These are phyloP conservation scores for Camponotus fellah DNA, from an alignment of 2,888 invertebrate species.

Conservation along the genomic window DNA sequence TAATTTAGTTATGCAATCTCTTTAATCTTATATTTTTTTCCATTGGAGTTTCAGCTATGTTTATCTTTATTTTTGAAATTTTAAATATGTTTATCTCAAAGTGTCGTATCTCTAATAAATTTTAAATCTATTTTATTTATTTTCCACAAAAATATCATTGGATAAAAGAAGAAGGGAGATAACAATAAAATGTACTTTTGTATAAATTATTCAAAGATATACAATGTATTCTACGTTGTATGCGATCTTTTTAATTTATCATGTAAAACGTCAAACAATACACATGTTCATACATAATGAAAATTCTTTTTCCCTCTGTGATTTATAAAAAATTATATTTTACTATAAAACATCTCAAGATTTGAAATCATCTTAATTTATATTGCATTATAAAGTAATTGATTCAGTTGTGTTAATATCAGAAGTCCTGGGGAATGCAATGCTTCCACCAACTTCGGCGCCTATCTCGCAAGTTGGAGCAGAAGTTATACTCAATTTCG, in stretches of 20 bases:
- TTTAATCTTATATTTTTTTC: not conserved
- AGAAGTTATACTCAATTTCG: conserved; percentile 72
- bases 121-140: not conserved
- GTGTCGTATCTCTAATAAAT: not conserved
- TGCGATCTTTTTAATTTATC: not conserved
- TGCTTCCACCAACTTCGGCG: conserved; percentile 43
- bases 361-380: conserved; percentile 40
- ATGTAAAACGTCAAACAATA: not conserved
- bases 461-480: conserved; percentile 55
- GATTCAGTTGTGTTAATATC: conserved; percentile 53
- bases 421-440: conserved; percentile 51
- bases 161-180: too few species aligned
- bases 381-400: conserved; percentile 49
- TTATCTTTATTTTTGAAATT: not conserved
- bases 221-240: too few species aligned
- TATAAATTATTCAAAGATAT: not conserved
- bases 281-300: not conserved
- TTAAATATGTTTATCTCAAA: not conserved
- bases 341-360: not conserved
- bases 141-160: too few species aligned
- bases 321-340: conserved; percentile 12
- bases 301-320: not conserved
- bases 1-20: conserved; percentile 11
- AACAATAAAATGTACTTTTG: not conserved
- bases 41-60: not conserved